Base-by-base conservation (phyloP, 1,140 invertebrate genomes). In the Chrysoperla carnea region DNA sequence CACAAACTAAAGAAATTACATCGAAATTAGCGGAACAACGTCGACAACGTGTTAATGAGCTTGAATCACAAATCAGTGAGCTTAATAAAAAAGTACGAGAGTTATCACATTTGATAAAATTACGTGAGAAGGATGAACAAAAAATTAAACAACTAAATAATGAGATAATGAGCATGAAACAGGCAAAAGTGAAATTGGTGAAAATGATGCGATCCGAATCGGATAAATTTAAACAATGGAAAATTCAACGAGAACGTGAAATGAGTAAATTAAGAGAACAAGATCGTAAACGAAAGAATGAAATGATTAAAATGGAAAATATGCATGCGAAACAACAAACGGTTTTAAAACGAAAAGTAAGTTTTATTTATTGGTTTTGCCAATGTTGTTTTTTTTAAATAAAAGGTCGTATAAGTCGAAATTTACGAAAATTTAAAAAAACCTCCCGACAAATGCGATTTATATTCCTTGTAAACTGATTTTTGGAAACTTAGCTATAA, bases 181-280 rank as follows among this genome's bases (percentile, higher is more conserved):
- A 75, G 50, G 76, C 74, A 3, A 78, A 84, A 60, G 83, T 93
- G 0, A 81, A 81, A 56, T 64, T 93, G 37, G 78, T 93, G 46
- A 75, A 76, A 29, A 76, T 83, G 53, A 91, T 93, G 82, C 77
- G 82, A 11, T 71, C 72, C 42, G 89, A 93, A 52, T 73, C 75
- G 12, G 84, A 90, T 37, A 75, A 73, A 46, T 92, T 88, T 62
- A 70, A 76, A 12, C 73, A 76, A 39, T 91, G 79, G 77, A 86
- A 84, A 55, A 56, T 72, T 36, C 65, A 77, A 49, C 79, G 84
- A 46, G 84, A 93, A 46, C 76, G 78, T 39, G 84, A 92, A 51
- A 56, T 92, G 13, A 67, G 73, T 7, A 78, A 82, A 50, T 60
- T 92, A 1, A 78, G 78, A 50, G 73, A 76, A 50, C 76, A 88